Evolutionary conservation across 2,113 vertebrate species (phyloP).

Genomic region (Clupea harengus): DNA sequence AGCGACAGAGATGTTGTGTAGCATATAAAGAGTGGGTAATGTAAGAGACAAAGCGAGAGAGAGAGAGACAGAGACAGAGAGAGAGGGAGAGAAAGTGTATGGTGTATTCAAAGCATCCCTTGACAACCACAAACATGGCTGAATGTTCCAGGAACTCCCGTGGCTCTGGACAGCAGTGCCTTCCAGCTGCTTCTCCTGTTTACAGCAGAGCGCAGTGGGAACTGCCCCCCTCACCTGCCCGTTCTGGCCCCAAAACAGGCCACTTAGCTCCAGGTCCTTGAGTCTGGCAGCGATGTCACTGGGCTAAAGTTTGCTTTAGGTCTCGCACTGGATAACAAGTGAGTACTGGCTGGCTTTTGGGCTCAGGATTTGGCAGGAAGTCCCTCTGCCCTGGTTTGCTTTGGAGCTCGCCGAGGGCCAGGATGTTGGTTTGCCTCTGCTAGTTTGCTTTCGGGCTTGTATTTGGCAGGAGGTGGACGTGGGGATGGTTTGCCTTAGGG

Average conservation of each 20-base stretch:
- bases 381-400: background rate
- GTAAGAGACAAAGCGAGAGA: too few species aligned
- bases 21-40: too few species aligned
- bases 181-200: constrained; percentile 1
- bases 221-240: background rate
- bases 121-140: background rate
- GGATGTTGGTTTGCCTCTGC: background rate
- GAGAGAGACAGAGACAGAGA: background rate
- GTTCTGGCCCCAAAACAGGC: background rate
- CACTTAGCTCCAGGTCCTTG: background rate
- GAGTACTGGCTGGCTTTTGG: background rate
- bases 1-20: too few species aligned
- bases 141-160: background rate
- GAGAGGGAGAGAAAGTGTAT: background rate
- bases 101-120: background rate
- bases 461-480: background rate
- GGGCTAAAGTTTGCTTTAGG: background rate
- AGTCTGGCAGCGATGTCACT: background rate
- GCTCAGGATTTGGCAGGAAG: background rate
- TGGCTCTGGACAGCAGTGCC: background rate
- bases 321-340: background rate
- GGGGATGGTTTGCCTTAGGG: background rate
- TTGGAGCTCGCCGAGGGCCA: background rate
- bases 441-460: background rate
- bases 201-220: background rate